Evolutionary conservation across 2,888 invertebrate genomes (phyloP).

Genomic region (Tipula lateralis): DNA sequence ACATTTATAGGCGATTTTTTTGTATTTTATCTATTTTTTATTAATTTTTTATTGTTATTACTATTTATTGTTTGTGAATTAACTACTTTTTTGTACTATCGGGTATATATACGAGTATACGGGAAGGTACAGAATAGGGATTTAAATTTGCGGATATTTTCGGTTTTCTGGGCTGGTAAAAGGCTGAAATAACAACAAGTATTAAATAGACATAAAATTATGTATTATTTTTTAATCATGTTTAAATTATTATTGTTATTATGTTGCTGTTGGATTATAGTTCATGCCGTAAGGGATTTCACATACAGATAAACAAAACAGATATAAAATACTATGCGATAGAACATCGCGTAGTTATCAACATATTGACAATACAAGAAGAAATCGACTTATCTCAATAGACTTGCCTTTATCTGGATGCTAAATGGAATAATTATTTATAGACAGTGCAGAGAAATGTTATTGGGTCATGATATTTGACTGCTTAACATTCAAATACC

Average conservation of each 20-base stretch:
- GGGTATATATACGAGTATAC: neutral
- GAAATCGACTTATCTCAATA: too few relatives aligned
- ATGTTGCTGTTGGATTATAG: neutral
- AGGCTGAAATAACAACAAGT: slow-evolving; percentile 11
- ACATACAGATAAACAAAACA: too few relatives aligned
- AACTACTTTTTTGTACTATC: neutral
- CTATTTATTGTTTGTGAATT: slow-evolving; percentile 14
- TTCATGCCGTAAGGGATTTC: neutral
- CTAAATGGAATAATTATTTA: too few relatives aligned
- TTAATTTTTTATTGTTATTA: slow-evolving; percentile 24
- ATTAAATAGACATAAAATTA: neutral
- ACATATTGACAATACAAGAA: too few relatives aligned
- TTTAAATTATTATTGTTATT: neutral
- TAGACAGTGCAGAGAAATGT: too few relatives aligned
- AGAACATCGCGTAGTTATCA: too few relatives aligned
- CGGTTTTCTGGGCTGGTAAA: neutral
- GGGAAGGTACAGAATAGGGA: neutral
- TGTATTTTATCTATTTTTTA: neutral
- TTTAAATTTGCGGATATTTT: neutral
- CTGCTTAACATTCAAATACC: too few relatives aligned
- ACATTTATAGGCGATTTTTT: neutral
- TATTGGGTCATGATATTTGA: too few relatives aligned
- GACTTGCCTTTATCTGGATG: too few relatives aligned
- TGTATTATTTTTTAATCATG: slow-evolving; percentile 4
- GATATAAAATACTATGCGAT: too few relatives aligned